A percentile compares a stretch with the other conserved stretches of the same genome.
Evolutionary conservation across 2,797 vertebrate genomes (phyloP).

Genomic region (Tragopan temminckii): DNA sequence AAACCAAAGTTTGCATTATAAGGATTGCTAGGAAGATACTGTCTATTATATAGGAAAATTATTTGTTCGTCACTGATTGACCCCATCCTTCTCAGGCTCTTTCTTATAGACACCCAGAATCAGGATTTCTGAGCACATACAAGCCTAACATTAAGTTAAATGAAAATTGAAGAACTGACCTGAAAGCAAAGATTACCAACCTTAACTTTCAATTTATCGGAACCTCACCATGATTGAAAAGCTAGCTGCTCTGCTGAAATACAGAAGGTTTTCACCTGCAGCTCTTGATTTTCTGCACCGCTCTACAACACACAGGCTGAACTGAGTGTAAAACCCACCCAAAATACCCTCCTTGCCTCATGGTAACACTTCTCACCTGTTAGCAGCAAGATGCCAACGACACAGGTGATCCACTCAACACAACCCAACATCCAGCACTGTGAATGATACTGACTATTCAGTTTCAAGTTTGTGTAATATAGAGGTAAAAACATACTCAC

Average conservation of each 20-base stretch:
- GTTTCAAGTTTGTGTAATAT: neutral
- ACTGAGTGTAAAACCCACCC: neutral
- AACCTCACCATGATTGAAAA: slow-evolving; percentile 19
- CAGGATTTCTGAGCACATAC: slow-evolving; percentile 33
- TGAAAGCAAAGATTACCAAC: slow-evolving; percentile 45
- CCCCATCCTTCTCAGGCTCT: neutral
- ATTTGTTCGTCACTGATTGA: slow-evolving; percentile 15
- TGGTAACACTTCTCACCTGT: neutral
- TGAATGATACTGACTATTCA: fast-evolving
- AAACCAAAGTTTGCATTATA: neutral
- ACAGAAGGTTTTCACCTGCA: neutral
- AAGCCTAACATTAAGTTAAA: slow-evolving; percentile 28
- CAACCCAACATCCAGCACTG: fast-evolving
- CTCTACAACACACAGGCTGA: neutral
- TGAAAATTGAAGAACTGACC: slow-evolving; percentile 56
- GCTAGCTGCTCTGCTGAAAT: neutral
- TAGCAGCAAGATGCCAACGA: neutral
- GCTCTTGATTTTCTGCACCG: neutral
- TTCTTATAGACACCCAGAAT: neutral
- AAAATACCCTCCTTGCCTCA: neutral
- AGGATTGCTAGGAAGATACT: neutral
- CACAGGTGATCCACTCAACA: neutral
- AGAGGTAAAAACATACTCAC: neutral
- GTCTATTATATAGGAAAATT: neutral
- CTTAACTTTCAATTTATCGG: slow-evolving; percentile 53